phyloP scores from a whole-genome alignment of 2,888 invertebrate species.

The Nymphalis c-album region DNA sequence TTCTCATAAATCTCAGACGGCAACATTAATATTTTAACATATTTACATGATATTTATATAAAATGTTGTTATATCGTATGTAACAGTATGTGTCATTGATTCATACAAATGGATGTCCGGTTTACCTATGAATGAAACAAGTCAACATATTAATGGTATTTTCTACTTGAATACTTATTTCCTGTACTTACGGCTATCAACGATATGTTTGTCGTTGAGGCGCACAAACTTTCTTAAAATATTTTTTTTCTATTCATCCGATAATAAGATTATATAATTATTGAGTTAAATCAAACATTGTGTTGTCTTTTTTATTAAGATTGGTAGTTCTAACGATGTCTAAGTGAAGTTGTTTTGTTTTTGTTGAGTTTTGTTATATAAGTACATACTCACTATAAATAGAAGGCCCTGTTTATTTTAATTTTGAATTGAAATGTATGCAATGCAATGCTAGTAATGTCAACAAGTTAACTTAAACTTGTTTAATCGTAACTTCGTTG shows the following conservation, averaged over 20 bases:
- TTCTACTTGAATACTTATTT: background rate
- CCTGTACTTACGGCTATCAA: background rate
- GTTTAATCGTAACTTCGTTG: too few species aligned
- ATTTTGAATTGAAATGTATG: too few species aligned
- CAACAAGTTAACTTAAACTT: too few species aligned
- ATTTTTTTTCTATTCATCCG: background rate
- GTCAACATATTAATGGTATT: background rate
- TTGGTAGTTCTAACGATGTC: background rate
- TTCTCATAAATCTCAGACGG: background rate
- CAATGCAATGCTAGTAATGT: too few species aligned
- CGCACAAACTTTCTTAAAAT: background rate
- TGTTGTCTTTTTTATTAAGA: background rate
- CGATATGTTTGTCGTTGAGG: background rate
- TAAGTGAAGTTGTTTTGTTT: too few species aligned
- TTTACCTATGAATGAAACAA: background rate
- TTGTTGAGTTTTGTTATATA: too few species aligned
- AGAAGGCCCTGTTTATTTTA: too few species aligned
- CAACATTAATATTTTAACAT: too few species aligned
- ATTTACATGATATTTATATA: too few species aligned
- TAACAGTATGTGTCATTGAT: background rate
- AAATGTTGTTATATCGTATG: too few species aligned
- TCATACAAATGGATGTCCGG: background rate
- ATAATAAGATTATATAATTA: background rate
- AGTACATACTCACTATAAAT: too few species aligned
- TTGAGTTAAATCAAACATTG: background rate